Percentiles rank a stretch among this genome's conserved stretches.
phyloP scores from a whole-genome alignment of 2,113 vertebrate species.

The Carassius carassius region DNA sequence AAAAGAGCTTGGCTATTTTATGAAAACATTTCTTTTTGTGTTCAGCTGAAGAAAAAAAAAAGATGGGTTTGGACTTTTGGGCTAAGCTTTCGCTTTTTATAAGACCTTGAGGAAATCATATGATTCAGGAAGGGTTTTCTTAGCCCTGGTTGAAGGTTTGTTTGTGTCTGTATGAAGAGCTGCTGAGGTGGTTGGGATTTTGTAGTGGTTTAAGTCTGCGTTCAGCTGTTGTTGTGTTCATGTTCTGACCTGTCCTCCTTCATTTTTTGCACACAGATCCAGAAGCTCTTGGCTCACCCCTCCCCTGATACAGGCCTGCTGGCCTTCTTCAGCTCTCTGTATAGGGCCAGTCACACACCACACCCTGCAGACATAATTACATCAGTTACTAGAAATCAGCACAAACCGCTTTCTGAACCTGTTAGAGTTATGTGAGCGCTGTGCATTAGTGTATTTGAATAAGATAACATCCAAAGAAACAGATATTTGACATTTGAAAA shows the following conservation, averaged over 20 bases:
- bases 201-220: not conserved
- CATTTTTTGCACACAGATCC: slow-evolving; percentile 74
- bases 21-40: too few relatives aligned
- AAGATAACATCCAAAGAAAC: not conserved
- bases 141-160: not conserved
- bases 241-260: slow-evolving; percentile 2
- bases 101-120: not conserved
- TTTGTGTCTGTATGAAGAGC: not conserved
- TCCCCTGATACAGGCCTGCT: slow-evolving; percentile 85
- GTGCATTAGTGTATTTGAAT: not conserved
- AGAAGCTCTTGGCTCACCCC: slow-evolving; percentile 81
- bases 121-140: not conserved
- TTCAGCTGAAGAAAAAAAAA: not conserved
- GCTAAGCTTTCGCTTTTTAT: not conserved
- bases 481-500: not conserved
- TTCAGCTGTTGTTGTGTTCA: slow-evolving; percentile 3
- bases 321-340: slow-evolving; percentile 76
- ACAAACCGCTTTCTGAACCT: not conserved
- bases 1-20: not conserved
- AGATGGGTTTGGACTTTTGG: not conserved
- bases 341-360: slow-evolving; percentile 40
- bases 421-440: not conserved
- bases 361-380: slow-evolving; percentile 6
- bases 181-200: slow-evolving; percentile 9
- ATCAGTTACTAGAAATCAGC: not conserved